Conservation (phyloP, 2,797 vertebrate genomes). For the Sebastes itinus region DNA sequence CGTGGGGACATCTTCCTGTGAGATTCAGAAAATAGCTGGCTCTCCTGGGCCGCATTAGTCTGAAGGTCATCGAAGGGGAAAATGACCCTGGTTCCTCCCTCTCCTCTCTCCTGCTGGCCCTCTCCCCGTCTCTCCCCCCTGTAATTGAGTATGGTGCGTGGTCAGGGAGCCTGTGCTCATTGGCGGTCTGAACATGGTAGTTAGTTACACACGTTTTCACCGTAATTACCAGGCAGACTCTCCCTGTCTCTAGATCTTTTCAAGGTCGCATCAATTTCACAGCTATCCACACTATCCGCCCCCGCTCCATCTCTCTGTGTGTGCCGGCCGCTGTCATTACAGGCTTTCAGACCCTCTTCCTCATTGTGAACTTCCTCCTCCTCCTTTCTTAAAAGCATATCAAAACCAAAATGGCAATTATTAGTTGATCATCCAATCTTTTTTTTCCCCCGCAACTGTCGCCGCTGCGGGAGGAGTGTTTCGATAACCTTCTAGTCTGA, state of each 20-base stretch:
- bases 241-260: slow-evolving; percentile 74
- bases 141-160: slow-evolving; percentile 77
- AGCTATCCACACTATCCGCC: slow-evolving; percentile 62
- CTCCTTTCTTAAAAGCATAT: slow-evolving; percentile 74
- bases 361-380: slow-evolving; percentile 56
- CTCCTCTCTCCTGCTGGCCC: slow-evolving; percentile 60
- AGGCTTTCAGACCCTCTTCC: slow-evolving; percentile 63
- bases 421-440: slow-evolving; percentile 67
- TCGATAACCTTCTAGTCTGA: slow-evolving; percentile 48
- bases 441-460: slow-evolving; percentile 32
- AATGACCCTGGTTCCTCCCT: slow-evolving; percentile 70
- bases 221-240: slow-evolving; percentile 79
- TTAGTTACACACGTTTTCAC: slow-evolving; percentile 83
- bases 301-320: slow-evolving; percentile 45
- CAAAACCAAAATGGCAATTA: slow-evolving; percentile 71
- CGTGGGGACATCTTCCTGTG: slow-evolving; percentile 63
- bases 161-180: slow-evolving; percentile 74
- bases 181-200: slow-evolving; percentile 75
- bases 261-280: slow-evolving; percentile 83
- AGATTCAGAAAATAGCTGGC: slow-evolving; percentile 75
- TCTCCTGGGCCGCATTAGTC: slow-evolving; percentile 79
- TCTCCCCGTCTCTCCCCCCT: slow-evolving; percentile 63
- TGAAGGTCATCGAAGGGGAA: slow-evolving; percentile 81
- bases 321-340: slow-evolving; percentile 64
- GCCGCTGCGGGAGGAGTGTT: slow-evolving; percentile 29